A percentile compares a stretch with the other conserved stretches of the same genome.
These are phyloP conservation scores for Carollia perspicillata DNA, from an alignment of 2,113 vertebrate species.

Conservation along the genomic window DNA sequence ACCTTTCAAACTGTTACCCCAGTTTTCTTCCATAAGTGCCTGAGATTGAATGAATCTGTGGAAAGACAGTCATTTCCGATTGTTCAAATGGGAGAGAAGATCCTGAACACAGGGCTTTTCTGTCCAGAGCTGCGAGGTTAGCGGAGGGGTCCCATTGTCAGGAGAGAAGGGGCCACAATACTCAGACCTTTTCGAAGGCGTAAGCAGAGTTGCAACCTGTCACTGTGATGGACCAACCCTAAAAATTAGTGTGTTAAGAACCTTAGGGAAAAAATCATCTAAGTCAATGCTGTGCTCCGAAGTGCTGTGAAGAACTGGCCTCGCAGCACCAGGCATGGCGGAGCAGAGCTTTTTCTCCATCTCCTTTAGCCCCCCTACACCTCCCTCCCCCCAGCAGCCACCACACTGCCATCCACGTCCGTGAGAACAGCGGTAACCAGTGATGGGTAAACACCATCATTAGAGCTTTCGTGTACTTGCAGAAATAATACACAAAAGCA, in stretches of 20 bases:
- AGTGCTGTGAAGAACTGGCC: neutral
- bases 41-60: neutral
- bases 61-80: neutral
- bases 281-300: neutral
- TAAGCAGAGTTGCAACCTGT: neutral
- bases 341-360: neutral
- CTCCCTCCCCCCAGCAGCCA: too few species aligned
- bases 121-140: neutral
- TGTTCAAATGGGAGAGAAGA: neutral
- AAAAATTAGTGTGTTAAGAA: neutral
- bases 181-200: neutral
- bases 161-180: neutral
- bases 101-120: neutral
- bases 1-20: neutral
- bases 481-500: neutral
- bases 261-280: neutral
- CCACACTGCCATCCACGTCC: too few species aligned
- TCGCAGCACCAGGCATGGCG: neutral
- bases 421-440: neutral
- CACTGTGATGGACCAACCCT: neutral
- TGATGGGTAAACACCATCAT: neutral
- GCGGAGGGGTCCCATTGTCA: neutral
- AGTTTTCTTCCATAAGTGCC: constrained; percentile 6
- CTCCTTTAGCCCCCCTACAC: too few species aligned
- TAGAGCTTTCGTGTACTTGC: neutral